Evolutionary conservation across 2,888 invertebrate genomes (phyloP).

Genomic region (Lithophane socia): DNA sequence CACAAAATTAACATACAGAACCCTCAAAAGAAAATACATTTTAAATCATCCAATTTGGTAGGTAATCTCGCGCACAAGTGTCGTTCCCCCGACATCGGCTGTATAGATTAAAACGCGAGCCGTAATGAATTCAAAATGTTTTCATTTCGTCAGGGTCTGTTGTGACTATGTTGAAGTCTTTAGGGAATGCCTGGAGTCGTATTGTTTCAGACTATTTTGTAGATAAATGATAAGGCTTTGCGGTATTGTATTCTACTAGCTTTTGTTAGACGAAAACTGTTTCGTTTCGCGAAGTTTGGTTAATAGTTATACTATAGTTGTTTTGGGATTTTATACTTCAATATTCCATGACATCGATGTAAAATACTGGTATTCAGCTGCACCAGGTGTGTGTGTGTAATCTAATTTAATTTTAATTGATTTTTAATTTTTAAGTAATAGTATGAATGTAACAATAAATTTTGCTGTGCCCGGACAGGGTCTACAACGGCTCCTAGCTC

Average conservation of each 20-base stretch:
- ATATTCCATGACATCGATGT: too few relatives aligned
- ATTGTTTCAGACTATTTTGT: constrained; percentile 33
- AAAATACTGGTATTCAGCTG: too few relatives aligned
- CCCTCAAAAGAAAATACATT: constrained; percentile 60
- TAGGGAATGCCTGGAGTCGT: constrained; percentile 35
- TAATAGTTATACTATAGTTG: not conserved
- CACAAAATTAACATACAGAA: constrained; percentile 45
- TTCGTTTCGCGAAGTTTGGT: constrained; percentile 1
- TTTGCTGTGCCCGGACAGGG: too few relatives aligned
- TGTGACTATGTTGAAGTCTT: constrained; percentile 28
- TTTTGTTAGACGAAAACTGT: constrained; percentile 14
- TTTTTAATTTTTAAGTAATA: too few relatives aligned
- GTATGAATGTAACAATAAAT: too few relatives aligned
- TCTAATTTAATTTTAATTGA: too few relatives aligned
- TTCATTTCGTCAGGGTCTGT: constrained; percentile 66
- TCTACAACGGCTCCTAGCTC: too few relatives aligned
- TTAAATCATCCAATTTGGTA: constrained; percentile 74
- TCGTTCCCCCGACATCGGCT: constrained; percentile 63
- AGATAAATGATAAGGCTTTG: constrained; percentile 41
- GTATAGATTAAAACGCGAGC: constrained; percentile 68
- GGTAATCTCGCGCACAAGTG: constrained; percentile 68
- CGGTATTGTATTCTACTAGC: not conserved
- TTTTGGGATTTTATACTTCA: too few relatives aligned
- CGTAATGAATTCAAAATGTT: constrained; percentile 76
- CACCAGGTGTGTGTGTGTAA: too few relatives aligned